These are phyloP conservation scores for Enteromius mattozi DNA, from an alignment of 2,797 vertebrate species.

Conservation along the genomic window DNA sequence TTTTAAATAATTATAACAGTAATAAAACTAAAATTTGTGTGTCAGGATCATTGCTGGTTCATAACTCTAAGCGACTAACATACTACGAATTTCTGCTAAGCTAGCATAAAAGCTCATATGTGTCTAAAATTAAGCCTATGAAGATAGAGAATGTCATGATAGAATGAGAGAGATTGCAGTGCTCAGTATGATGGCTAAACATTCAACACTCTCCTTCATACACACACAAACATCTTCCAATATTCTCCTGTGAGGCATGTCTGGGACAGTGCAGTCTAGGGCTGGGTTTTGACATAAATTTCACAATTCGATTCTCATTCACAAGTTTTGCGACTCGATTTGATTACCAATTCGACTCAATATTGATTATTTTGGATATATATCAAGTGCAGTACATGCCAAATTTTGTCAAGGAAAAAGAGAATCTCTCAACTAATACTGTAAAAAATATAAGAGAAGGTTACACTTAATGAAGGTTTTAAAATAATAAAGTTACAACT, in stretches of 20 bases:
- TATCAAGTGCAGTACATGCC: too few relatives aligned
- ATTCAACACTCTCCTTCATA: not conserved
- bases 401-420: too few relatives aligned
- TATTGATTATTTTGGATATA: too few relatives aligned
- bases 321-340: too few relatives aligned
- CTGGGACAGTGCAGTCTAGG: not conserved
- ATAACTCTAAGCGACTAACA: not conserved
- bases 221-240: not conserved
- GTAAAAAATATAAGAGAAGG: too few relatives aligned
- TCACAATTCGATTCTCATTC: too few relatives aligned
- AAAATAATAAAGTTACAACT: too few relatives aligned
- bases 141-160: not conserved
- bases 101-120: not conserved
- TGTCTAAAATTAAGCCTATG: slow-evolving; percentile 16
- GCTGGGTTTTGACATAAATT: too few relatives aligned
- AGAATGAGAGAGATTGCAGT: not conserved
- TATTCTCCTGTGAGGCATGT: not conserved
- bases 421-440: too few relatives aligned
- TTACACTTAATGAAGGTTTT: too few relatives aligned
- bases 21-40: not conserved
- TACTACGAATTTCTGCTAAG: slow-evolving; percentile 1
- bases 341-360: too few relatives aligned
- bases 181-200: not conserved
- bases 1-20: not conserved
- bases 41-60: not conserved